phyloP scores from a whole-genome alignment of 2,113 vertebrate species.

The Hyperoodon ampullatus region DNA sequence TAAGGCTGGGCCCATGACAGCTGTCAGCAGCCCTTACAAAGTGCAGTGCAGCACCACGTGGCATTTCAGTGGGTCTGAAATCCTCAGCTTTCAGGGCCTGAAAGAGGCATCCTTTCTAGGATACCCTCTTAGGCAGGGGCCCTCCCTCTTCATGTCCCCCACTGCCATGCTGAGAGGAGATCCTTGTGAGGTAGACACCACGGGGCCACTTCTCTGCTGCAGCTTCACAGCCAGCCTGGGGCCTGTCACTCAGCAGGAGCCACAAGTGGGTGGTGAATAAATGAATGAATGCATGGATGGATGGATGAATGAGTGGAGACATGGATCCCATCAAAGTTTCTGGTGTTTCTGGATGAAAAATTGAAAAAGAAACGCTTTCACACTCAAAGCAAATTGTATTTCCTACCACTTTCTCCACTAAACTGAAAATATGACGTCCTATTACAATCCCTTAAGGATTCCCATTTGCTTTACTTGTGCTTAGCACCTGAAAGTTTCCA shows the following conservation, averaged over 20 bases:
- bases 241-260: neutral
- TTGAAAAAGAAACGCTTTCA: neutral
- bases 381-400: neutral
- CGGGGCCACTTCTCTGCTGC: fast-evolving
- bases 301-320: neutral
- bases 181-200: neutral
- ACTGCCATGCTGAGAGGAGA: neutral
- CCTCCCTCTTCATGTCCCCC: neutral
- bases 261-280: neutral
- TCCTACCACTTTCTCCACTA: neutral
- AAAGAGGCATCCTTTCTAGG: neutral
- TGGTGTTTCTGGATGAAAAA: neutral
- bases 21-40: constrained; percentile 61
- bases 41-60: fast-evolving
- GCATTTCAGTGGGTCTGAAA: neutral
- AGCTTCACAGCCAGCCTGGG: neutral
- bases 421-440: neutral
- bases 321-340: neutral
- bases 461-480: neutral
- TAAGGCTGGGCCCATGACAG: constrained; percentile 45
- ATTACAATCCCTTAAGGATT: neutral
- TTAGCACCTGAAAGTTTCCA: neutral
- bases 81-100: neutral
- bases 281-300: neutral
- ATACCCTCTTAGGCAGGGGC: neutral